Evolutionary conservation across 2,888 invertebrate species (phyloP).

Genomic region (Empis stercorea): DNA sequence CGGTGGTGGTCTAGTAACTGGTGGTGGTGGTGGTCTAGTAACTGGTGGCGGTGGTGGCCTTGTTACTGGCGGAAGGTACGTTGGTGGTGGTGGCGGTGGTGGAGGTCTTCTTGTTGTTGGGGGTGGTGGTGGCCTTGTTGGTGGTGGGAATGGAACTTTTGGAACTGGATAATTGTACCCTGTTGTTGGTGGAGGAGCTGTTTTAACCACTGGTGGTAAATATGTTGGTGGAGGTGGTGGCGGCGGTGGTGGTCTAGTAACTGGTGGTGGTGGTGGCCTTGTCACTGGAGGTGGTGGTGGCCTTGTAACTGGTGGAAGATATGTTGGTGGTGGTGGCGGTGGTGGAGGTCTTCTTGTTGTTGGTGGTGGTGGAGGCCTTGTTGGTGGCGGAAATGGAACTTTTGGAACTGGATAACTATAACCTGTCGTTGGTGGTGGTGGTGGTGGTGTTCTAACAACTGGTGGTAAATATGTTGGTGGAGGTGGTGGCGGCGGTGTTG

Average conservation of each 20-base stretch:
- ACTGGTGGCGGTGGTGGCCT: conserved; percentile 9
- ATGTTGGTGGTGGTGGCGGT: conserved; percentile 12
- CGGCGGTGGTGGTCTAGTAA: conserved; percentile 3
- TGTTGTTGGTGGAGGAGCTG: conserved; percentile 12
- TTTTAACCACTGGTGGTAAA: conserved; percentile 14
- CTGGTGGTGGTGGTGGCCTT: conserved; percentile 13
- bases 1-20: conserved; percentile 2
- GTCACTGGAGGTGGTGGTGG: conserved; percentile 8
- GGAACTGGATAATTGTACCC: conserved; percentile 12
- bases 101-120: conserved; percentile 12
- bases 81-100: conserved; percentile 13
- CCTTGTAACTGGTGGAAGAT: conserved; percentile 5
- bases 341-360: conserved; percentile 2
- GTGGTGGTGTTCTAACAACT: conserved; percentile 5
- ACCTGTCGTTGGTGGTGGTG: conserved; percentile 9
- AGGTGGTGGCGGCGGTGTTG: conserved; percentile 12
- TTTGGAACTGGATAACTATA: conserved; percentile 19
- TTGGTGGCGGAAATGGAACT: conserved; percentile 21
- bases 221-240: conserved; percentile 7
- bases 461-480: conserved; percentile 7
- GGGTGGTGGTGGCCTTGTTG: conserved; percentile 9
- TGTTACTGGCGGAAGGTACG: conserved; percentile 12
- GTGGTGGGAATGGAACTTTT: conserved; percentile 8
- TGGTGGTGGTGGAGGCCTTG: conserved; percentile 8
- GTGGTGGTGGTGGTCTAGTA: conserved; percentile 12